Evolutionary conservation across 2,113 vertebrate genomes (phyloP).

Genomic region (Microcebus griseorufus): DNA sequence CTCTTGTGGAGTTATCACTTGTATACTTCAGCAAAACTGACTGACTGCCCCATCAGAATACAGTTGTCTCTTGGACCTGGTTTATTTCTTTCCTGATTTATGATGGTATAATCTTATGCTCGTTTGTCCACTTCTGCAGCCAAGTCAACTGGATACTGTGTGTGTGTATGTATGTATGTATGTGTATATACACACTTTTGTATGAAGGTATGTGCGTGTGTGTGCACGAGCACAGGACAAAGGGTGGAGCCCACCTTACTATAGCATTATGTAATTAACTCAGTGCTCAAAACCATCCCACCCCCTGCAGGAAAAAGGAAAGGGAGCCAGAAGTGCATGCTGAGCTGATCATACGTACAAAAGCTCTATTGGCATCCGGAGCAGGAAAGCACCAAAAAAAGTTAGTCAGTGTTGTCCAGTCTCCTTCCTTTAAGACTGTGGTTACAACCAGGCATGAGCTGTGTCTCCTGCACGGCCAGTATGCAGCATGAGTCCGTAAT

Average conservation of each 20-base stretch:
- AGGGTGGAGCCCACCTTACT: background rate
- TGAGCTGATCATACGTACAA: background rate
- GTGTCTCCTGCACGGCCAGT: background rate
- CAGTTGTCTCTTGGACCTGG: background rate
- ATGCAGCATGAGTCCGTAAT: background rate
- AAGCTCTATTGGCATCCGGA: background rate
- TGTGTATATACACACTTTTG: background rate
- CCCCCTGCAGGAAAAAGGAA: background rate
- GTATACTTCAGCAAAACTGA: background rate
- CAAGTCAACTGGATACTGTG: background rate
- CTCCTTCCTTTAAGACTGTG: background rate
- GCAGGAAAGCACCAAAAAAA: background rate
- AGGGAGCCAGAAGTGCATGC: background rate
- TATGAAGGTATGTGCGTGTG: background rate
- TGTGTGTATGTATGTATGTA: background rate
- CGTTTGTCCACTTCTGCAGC: background rate
- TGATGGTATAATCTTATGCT: background rate
- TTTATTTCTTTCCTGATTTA: background rate
- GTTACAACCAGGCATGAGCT: background rate
- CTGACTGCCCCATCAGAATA: fast-evolving
- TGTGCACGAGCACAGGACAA: background rate
- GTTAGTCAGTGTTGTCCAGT: background rate
- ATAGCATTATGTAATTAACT: background rate
- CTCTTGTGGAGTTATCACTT: too few relatives aligned
- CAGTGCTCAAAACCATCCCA: background rate